phyloP scores from a whole-genome alignment of 2,797 vertebrate genomes.

The Moxostoma hubbsi region DNA sequence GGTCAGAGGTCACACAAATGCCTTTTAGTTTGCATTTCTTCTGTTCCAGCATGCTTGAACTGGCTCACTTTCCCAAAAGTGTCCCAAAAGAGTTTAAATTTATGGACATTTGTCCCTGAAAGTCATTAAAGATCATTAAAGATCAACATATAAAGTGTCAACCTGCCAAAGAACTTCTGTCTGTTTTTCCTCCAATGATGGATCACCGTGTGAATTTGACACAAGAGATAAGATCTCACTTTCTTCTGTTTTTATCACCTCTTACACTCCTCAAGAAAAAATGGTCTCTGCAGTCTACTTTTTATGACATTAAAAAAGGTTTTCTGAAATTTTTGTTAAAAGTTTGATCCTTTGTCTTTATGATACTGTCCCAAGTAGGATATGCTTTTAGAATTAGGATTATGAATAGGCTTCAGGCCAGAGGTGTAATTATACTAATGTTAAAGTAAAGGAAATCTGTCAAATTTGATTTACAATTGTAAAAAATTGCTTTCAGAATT shows the following conservation, averaged over 20 bases:
- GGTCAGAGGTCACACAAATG: too few relatives aligned
- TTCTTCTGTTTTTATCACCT: conserved; percentile 21
- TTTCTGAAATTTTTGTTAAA: background rate
- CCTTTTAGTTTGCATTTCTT: background rate
- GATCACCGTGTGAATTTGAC: conserved; percentile 12
- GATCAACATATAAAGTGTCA: conserved; percentile 29
- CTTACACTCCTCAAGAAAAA: conserved; percentile 17
- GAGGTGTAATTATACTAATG: background rate
- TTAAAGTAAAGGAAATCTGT: too few relatives aligned
- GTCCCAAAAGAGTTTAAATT: conserved; percentile 49
- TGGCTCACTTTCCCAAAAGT: background rate
- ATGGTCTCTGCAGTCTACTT: background rate
- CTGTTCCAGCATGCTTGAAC: background rate
- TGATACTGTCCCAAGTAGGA: background rate
- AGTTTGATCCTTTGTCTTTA: conserved; percentile 43
- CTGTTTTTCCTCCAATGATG: conserved; percentile 26
- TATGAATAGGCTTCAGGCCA: too few relatives aligned
- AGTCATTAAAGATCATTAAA: conserved; percentile 28
- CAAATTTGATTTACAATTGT: too few relatives aligned
- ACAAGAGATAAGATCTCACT: conserved; percentile 16
- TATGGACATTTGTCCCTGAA: conserved; percentile 59
- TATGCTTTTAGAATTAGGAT: too few relatives aligned
- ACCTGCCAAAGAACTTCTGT: background rate
- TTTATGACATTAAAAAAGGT: conserved; percentile 21
- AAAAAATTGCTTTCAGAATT: too few relatives aligned